Conservation (phyloP, 2,797 vertebrate genomes). For the Heteromormyrus szaboi region DNA sequence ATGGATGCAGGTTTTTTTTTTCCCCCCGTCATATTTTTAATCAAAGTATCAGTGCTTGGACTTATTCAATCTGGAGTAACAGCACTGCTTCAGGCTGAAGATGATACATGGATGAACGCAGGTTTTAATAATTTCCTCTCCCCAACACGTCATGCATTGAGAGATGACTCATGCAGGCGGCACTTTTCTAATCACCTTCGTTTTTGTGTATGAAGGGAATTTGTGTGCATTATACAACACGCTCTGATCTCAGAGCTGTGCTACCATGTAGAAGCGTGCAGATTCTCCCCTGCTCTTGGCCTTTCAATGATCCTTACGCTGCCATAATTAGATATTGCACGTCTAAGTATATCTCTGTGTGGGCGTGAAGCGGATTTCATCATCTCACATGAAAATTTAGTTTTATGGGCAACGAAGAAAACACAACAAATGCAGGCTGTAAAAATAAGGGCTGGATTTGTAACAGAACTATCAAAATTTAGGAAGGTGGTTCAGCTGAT, state of each 20-base stretch:
- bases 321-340: background rate
- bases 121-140: background rate
- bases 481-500: background rate
- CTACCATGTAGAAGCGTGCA: background rate
- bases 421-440: background rate
- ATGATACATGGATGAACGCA: background rate
- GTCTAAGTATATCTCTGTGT: background rate
- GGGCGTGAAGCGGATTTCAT: background rate
- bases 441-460: background rate
- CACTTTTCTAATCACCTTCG: background rate
- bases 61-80: constrained; percentile 3
- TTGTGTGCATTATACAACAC: background rate
- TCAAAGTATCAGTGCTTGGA: background rate
- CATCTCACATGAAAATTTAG: background rate
- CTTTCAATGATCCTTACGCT: background rate
- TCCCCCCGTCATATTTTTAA: background rate
- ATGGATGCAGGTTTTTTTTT: background rate
- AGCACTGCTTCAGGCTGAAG: background rate
- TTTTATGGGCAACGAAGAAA: background rate
- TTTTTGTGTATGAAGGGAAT: background rate
- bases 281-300: background rate
- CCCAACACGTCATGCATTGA: background rate
- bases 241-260: background rate
- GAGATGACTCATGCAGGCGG: background rate
- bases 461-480: background rate